A percentile compares a stretch with the other conserved stretches of the same genome.
Conservation (phyloP, 2,888 invertebrate species). For the Drosophila rubida region DNA sequence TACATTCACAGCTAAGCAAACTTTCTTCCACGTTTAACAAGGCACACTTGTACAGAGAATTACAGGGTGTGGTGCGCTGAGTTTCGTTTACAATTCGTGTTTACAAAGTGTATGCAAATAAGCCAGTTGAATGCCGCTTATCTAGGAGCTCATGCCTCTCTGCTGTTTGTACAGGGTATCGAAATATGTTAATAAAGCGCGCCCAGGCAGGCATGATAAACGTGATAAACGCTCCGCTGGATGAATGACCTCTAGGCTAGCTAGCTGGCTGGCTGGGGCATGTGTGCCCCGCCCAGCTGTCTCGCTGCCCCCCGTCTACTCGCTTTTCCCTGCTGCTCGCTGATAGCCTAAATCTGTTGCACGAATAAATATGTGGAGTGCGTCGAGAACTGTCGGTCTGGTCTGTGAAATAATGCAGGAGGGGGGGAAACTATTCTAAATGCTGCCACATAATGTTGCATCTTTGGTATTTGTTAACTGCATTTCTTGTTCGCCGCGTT, state of each 20-base stretch:
- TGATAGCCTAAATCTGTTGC: slow-evolving; percentile 41
- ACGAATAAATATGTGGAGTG: slow-evolving; percentile 39
- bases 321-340: neutral
- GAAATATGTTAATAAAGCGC: slow-evolving; percentile 75
- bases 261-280: neutral
- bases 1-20: no score
- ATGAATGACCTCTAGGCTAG: slow-evolving; percentile 68
- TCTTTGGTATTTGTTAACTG: slow-evolving; percentile 48
- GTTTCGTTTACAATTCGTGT: neutral
- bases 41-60: no score
- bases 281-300: slow-evolving; percentile 2
- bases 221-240: slow-evolving; percentile 74
- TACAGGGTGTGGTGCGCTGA: neutral
- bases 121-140: neutral
- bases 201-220: slow-evolving; percentile 49
- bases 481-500: slow-evolving; percentile 29
- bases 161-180: slow-evolving; percentile 41
- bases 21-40: no score
- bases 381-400: no score
- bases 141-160: neutral
- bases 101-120: slow-evolving; percentile 9
- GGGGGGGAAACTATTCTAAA: slow-evolving; percentile 5
- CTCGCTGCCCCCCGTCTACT: neutral
- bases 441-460: slow-evolving; percentile 42
- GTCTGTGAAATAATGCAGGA: neutral